Conservation (phyloP, 1,140 invertebrate genomes). For the Pseudobourletiella spinata region DNA sequence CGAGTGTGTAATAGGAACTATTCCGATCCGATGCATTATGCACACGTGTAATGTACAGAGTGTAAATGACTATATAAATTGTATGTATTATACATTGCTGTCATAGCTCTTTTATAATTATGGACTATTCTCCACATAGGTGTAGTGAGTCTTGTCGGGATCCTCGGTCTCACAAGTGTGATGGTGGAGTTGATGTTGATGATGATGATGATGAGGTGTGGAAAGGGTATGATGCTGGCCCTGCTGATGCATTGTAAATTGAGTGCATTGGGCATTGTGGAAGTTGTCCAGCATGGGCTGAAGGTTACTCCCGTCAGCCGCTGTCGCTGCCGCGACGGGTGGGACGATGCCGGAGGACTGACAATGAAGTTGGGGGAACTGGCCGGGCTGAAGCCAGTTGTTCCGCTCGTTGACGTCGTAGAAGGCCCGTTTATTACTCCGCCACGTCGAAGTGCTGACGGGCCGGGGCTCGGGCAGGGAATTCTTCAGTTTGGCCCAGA, state of each 20-base stretch:
- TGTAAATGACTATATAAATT: too few species aligned
- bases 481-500: constrained; percentile 88
- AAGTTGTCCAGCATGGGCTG: constrained; percentile 5
- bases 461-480: constrained; percentile 63
- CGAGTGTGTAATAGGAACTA: too few species aligned
- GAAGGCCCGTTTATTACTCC: background rate
- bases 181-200: background rate
- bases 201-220: background rate
- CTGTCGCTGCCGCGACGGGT: background rate
- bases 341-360: background rate
- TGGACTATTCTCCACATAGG: constrained; percentile 8
- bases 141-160: background rate
- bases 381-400: constrained; percentile 1
- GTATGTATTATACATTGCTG: too few species aligned
- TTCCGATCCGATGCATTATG: too few species aligned
- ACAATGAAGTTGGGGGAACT: background rate
- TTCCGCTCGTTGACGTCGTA: constrained; percentile 9
- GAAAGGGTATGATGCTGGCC: background rate
- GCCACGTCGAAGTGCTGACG: background rate
- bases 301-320: background rate
- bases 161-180: background rate
- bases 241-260: background rate
- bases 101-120: too few species aligned
- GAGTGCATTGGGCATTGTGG: background rate
- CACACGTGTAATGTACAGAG: too few species aligned